Evolutionary conservation across 2,888 invertebrate species (phyloP), one percentile per base, ranked within the genome.

Genomic region (Cataglyphis rosenhaueri): DNA sequence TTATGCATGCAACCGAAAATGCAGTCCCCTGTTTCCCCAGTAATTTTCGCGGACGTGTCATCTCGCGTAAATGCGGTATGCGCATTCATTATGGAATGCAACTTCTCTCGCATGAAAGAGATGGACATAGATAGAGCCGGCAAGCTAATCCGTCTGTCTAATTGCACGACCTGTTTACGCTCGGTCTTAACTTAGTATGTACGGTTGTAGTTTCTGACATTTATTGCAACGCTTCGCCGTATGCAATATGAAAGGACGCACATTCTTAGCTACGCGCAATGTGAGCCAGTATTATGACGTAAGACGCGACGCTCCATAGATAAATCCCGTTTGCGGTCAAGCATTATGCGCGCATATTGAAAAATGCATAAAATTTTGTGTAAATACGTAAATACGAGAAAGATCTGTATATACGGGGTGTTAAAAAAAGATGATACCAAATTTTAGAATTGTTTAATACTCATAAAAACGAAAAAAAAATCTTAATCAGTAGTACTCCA

Each of bases 291-390:
- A 38, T 68, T 64, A 64, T 21, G 9, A 38, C 55, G 52, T 55
- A 38, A 55, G 15, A 35, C 32, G 32, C 21, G 6, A 15, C n/a
- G n/a, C 38, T 12, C 35, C 29, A 9, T 3, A 52, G 21, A 8
- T 66, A 76, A 44, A 52, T 52, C 52, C 44, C 52, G 65, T 35
- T 65, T 35, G 55, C 76, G n/a, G 57, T 18, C 18, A 44, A 59
- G 71, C 10, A 35, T 59, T 44, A 59, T 57, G 18, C 57, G 70
- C 29, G 41, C 57, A 15, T 68, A 15, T 44, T 70, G 59, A 79
- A 71, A 59, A 70, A 70, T 78, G 25, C 57, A 78, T 78, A 44
- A 78, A 78, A 78, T 29, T 78, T 78, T 71, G 44, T 59, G 32
- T 8, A 18, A 21, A 21, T 21, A 15, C 44, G 21, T 59, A 79